Base-by-base conservation (phyloP, 2,888 invertebrate genomes). In the Drosophila neonasuta region DNA sequence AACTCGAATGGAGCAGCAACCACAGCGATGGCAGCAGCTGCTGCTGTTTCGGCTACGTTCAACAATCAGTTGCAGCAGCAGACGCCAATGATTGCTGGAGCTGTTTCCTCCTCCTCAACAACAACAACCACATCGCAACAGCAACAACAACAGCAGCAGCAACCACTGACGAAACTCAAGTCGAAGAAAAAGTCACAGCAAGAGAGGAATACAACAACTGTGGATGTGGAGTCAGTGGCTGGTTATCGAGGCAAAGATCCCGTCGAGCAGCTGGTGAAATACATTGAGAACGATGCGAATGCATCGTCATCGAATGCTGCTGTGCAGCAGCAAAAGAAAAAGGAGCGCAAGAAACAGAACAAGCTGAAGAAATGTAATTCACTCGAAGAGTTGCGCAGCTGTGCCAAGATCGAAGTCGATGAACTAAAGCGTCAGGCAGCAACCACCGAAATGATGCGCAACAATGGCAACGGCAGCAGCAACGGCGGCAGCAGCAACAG, bases 201-300 rank as follows among this genome's bases (percentile, higher is more conserved):
- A 60, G 92, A 92, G 91, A 93, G 86, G 89, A 94, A 91, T 55
- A 91, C 90, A 13, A 90, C 84, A 70, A 89, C 89, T 1, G 89
- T 92, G 17, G 91, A 91, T 68, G 90, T 93, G 0, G 92, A 93
- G 83, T 92, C 93, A 75, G 94, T 96, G 66, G 94, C 94, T 86
- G 97, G 97, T 9, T 95, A 96, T 91, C 93, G 95, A 68, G 94
- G 95, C 68, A 94, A 95, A 88, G 95, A 95, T 89, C 94, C 95
- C 77, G 93, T 97, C 41, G 95, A 96, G 88, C 94, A 93, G 86
- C 92, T 96, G 74, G 92, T 96, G 68, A 94, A 95, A 77, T 96
- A 94, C 88, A 96, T 96, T 71, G 95, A 95, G 87, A 95, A 94
- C 57, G 92, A 86, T 36, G 30, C 29, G 4, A 36, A 36, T 36